These are phyloP conservation scores for Diceros bicornis DNA, from an alignment of 2,797 vertebrate genomes.

Conservation along the genomic window DNA sequence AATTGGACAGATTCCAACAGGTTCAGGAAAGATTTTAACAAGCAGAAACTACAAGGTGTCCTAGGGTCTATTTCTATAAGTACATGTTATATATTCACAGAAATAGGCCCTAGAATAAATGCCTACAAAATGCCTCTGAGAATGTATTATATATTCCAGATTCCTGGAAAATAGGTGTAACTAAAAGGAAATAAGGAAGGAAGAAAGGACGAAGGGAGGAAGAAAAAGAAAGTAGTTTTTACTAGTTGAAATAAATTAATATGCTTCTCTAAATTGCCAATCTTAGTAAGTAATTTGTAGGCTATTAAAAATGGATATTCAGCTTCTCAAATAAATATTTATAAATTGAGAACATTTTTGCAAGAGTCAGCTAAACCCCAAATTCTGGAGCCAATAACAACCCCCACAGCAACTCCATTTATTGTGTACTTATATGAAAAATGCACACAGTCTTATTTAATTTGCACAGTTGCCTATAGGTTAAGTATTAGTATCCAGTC, in stretches of 20 bases:
- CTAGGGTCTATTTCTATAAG: neutral
- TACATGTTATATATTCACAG: neutral
- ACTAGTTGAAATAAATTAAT: neutral
- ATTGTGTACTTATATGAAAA: neutral
- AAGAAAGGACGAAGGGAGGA: neutral
- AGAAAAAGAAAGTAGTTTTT: neutral
- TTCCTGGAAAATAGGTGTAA: neutral
- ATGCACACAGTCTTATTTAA: neutral
- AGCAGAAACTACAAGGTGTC: neutral
- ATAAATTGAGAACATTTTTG: neutral
- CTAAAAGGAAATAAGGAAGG: neutral
- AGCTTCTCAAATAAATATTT: neutral
- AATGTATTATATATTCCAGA: neutral
- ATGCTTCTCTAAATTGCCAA: neutral
- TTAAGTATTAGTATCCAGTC: neutral
- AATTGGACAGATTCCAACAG: neutral
- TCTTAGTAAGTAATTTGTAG: neutral
- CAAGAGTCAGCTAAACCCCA: neutral
- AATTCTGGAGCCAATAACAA: neutral
- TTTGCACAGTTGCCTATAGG: neutral
- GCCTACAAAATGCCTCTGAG: neutral
- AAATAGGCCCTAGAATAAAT: slow-evolving; percentile 45
- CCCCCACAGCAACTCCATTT: neutral
- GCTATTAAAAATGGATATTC: neutral
- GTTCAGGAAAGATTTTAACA: slow-evolving; percentile 18